These are phyloP conservation scores for Suricata suricatta DNA, from an alignment of 2,113 vertebrate species.

Conservation along the genomic window DNA sequence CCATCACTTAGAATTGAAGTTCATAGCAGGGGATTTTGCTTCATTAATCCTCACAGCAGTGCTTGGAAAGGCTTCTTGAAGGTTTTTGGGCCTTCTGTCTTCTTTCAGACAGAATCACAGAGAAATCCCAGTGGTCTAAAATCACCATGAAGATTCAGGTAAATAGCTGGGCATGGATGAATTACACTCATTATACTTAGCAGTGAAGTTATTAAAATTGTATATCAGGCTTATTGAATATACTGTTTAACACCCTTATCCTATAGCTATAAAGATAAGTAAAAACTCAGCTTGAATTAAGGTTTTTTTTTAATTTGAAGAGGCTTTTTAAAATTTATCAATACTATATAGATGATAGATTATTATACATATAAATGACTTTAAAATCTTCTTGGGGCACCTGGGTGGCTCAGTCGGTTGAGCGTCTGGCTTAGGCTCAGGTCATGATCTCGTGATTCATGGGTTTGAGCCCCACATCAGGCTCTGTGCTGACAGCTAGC, in stretches of 20 bases:
- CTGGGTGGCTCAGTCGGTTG: no score
- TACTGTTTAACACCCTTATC: neutral
- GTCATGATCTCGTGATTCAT: no score
- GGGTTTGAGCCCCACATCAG: no score
- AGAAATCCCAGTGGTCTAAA: neutral
- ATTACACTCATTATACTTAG: neutral
- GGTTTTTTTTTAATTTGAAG: neutral
- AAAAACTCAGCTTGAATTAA: neutral
- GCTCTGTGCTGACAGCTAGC: no score
- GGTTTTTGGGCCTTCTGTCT: neutral
- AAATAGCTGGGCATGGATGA: neutral
- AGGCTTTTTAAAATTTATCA: neutral
- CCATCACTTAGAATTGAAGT: neutral
- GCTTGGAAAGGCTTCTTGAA: neutral
- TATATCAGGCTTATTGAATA: neutral
- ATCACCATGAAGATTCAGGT: neutral
- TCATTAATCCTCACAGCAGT: constrained; percentile 13
- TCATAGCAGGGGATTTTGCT: neutral
- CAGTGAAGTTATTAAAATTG: constrained; percentile 1
- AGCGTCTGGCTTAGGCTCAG: no score
- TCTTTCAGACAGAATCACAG: neutral
- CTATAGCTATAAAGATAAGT: neutral
- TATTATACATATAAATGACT: constrained; percentile 13
- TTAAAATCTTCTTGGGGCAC: neutral
- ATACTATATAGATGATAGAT: neutral